Percentiles rank a stretch among this genome's conserved stretches.
Conservation (phyloP, 2,797 vertebrate species). For the Ctenosaura bakeri region DNA sequence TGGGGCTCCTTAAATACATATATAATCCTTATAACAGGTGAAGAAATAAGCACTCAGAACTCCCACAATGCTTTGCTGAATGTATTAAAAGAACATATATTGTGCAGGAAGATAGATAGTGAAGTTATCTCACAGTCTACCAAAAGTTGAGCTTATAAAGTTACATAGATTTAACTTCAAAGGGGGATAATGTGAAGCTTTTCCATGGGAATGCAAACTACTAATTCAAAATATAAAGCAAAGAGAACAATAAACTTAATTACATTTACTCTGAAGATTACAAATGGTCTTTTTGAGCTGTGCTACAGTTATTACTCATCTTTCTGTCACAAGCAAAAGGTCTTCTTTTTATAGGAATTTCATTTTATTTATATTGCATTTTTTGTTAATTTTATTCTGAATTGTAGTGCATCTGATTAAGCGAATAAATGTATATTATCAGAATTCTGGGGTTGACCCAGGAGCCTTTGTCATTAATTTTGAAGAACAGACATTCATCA, state of each 20-base stretch:
- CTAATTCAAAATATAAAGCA: constrained; percentile 46
- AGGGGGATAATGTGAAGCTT: not conserved
- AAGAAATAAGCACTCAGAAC: constrained; percentile 34
- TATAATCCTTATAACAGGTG: accelerated
- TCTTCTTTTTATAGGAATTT: constrained; percentile 24
- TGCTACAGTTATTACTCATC: constrained; percentile 45
- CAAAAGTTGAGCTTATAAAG: constrained; percentile 22
- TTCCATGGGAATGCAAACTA: constrained; percentile 41
- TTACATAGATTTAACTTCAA: constrained; percentile 54
- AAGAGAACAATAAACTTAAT: constrained; percentile 42
- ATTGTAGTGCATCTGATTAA: not conserved
- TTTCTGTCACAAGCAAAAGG: constrained; percentile 30
- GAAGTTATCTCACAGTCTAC: constrained; percentile 19
- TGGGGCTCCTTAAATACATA: constrained; percentile 28
- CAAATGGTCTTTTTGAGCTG: constrained; percentile 36
- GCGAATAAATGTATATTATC: constrained; percentile 5
- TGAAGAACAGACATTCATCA: too few relatives aligned
- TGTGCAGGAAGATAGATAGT: constrained; percentile 43
- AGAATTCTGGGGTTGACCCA: not conserved
- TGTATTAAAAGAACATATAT: constrained; percentile 34
- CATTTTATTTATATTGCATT: not conserved
- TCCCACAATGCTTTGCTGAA: constrained; percentile 18
- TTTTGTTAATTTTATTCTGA: not conserved
- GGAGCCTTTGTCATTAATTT: too few relatives aligned
- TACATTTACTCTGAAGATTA: constrained; percentile 53